Base-by-base conservation (phyloP, 2,113 vertebrate species). In the Malurus elegans region DNA sequence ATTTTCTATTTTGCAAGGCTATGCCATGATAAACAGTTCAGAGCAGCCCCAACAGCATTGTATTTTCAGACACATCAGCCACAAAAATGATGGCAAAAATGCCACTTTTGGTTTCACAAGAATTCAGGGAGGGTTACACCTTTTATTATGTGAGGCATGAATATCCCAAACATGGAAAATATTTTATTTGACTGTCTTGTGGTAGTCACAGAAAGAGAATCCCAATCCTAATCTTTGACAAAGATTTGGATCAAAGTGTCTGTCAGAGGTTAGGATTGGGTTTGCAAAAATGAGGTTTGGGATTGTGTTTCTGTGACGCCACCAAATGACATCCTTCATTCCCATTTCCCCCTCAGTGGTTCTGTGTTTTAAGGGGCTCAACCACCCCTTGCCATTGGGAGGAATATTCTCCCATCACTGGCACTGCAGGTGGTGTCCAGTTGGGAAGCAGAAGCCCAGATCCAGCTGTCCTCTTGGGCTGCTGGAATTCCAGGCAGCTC, bases 401-500 rank as follows among this genome's bases (percentile, higher is more conserved):
- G 31, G 28, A 86, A 11, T 48, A 36, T 86, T 90, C 85, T 62
- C 50, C 21, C 36, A 32, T 40, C 76, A 29, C 32, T 58, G 44
- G 19, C 42, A 58, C 20, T 38, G 57, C 38, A 73, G 69, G 54
- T 91, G 67, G 56, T 92, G 38, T 62, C 10, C 60, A 86, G 42
- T 0, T 42, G 75, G 45, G 28, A 78, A 58, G 44, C 8, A 53
- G 18, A 11, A 1, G 4, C 12, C 32, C 64, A 9, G 82, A 93
- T 31, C 40, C 75, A 45, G 40, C 50, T 86, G 32, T 42, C 45
- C 57, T 86, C 48, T 76, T 34, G n/a, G 60, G 21, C 80, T 82
- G 58, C 66, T 38, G 82, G 71, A 89, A 69, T 92, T 96, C 78
- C 91, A 93, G 86, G 45, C 56, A 60, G 24, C 73, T 92, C 71